Base-by-base conservation (phyloP, 2,888 invertebrate genomes). In the Serrognathus titanus region DNA sequence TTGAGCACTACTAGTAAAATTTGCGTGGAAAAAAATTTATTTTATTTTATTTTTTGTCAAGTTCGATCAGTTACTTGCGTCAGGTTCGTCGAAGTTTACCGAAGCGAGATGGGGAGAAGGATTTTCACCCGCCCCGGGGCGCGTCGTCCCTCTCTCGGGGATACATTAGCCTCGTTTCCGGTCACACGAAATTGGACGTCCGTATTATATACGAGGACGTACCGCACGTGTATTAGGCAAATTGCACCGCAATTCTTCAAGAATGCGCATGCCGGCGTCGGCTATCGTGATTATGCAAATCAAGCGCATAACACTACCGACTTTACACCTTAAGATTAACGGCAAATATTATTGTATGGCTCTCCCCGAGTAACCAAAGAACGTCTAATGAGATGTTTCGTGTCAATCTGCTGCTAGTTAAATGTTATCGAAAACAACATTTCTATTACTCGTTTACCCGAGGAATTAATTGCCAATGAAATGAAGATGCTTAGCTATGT, bases 131-230 rank as follows among this genome's bases (percentile, higher is more conserved):
- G 55, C 60, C 61, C 59, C 53, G 41, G 54, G 51, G 50, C 60
- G 60, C 24, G 24, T 16, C 46, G 53, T 45, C 53, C 50, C 68
- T 66, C 65, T 66, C 66, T 64, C 63, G 60, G 67, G 68, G 69
- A 68, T 69, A 66, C 69, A 70, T 70, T 69, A 70, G 69, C 67
- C 67, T 66, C 67, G 65, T 69, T 71, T 71, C 71, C 71, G 71
- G 68, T 70, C 68, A 66, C 67, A 69, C 65, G 68, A 68, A 69
- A 71, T 69, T 69, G 66, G 66, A 67, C 60, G 52, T 55, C 55
- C 59, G 61, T 57, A 57, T 61, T 61, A 61, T 58, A 59, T 57
- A 61, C 57, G 58, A 61, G 61, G 59, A 58, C 58, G 55, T 51
- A 51, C 57, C 56, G 59, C 61, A 58, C 61, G 61, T 59, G 61